Evolutionary conservation across 2,113 vertebrate species (phyloP).

Genomic region (Rafetus swinhoei): DNA sequence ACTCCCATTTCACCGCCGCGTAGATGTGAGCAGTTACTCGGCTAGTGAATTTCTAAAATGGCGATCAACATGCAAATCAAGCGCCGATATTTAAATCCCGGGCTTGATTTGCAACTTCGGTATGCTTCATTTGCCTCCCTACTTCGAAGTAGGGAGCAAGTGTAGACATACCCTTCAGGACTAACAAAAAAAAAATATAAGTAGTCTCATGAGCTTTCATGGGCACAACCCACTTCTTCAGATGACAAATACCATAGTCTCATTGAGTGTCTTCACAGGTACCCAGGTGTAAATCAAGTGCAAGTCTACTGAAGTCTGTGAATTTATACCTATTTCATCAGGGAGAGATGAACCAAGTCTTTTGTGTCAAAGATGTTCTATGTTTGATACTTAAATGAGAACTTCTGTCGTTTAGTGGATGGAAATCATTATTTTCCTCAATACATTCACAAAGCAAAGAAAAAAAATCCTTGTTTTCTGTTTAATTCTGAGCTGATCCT

Average conservation of each 20-base stretch:
- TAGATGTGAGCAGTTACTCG: too few relatives aligned
- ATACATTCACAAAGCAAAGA: background rate
- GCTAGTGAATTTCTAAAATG: too few relatives aligned
- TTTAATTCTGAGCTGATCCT: conserved; percentile 63
- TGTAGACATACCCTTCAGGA: too few relatives aligned
- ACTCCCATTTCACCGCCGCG: too few relatives aligned
- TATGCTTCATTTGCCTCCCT: too few relatives aligned
- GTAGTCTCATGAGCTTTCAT: too few relatives aligned
- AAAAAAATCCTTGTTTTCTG: conserved; percentile 60
- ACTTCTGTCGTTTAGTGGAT: conserved; percentile 58
- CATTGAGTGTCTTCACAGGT: accelerated
- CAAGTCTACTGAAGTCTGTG: background rate
- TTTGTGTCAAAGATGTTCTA: background rate
- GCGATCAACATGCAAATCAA: too few relatives aligned
- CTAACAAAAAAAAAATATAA: too few relatives aligned
- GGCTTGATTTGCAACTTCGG: too few relatives aligned
- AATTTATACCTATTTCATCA: background rate
- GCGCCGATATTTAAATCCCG: too few relatives aligned
- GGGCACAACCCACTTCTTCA: too few relatives aligned
- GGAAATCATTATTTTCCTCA: conserved; percentile 41
- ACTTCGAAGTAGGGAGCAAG: too few relatives aligned
- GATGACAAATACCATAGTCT: background rate
- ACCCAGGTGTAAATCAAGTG: background rate
- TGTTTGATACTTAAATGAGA: conserved; percentile 56
- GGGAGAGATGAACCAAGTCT: background rate